phyloP scores from a whole-genome alignment of 2,888 invertebrate genomes.

The Vesta saturnalis region DNA sequence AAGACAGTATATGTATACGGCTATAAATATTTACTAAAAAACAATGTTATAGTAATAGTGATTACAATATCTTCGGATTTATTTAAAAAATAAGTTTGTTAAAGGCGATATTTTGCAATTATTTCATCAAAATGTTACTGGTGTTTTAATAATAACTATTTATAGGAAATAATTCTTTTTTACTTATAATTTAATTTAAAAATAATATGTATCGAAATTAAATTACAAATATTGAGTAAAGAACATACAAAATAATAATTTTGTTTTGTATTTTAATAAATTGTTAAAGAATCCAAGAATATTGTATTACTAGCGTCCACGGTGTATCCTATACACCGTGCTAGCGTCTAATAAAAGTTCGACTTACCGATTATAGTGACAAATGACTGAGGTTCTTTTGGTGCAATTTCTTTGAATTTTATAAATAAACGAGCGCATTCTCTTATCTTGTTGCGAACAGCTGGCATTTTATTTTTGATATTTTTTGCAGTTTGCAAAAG shows the following conservation, averaged over 20 bases:
- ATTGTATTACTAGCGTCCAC: background rate
- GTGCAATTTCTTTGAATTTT: slow-evolving; percentile 15
- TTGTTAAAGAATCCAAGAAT: background rate
- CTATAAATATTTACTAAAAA: background rate
- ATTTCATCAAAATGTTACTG: background rate
- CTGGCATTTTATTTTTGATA: slow-evolving; percentile 14
- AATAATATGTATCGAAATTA: background rate
- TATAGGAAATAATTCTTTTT: background rate
- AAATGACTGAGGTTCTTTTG: background rate
- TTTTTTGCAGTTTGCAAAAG: slow-evolving; percentile 22
- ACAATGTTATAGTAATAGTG: slow-evolving; percentile 6
- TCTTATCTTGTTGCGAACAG: slow-evolving; percentile 15
- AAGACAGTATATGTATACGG: too few species aligned
- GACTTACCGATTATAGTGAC: slow-evolving; percentile 13
- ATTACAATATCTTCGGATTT: background rate
- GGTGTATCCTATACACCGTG: background rate
- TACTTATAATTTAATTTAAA: slow-evolving; percentile 7
- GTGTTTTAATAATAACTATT: slow-evolving; percentile 1
- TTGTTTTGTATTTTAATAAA: background rate
- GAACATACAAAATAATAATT: background rate
- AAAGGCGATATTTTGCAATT: background rate
- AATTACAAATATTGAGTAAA: background rate
- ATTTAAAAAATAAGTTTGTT: background rate
- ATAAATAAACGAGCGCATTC: slow-evolving; percentile 22
- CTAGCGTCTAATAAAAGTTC: background rate